Evolutionary conservation across 1,140 invertebrate genomes (phyloP).

Genomic region (Drosophila pseudoobscura): DNA sequence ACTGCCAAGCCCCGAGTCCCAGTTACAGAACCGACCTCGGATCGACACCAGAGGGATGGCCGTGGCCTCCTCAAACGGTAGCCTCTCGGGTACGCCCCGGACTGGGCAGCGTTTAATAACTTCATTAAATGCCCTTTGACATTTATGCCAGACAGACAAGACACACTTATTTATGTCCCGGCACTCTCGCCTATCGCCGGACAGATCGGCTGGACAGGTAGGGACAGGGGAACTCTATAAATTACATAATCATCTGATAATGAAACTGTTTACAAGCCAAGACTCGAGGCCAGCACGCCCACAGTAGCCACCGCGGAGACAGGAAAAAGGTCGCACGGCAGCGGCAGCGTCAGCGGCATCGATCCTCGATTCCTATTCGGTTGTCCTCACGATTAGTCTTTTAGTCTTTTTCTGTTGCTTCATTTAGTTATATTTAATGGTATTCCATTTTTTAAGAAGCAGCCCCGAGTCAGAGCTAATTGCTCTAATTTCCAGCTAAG

Average conservation of each 20-base stretch:
- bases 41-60: neutral
- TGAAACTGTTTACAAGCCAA: slow-evolving; percentile 76
- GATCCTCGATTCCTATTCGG: slow-evolving; percentile 26
- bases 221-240: slow-evolving; percentile 55
- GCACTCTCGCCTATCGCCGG: slow-evolving; percentile 31
- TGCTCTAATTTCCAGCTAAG: slow-evolving; percentile 78
- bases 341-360: slow-evolving; percentile 31
- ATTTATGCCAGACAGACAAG: slow-evolving; percentile 53
- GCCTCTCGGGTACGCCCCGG: slow-evolving; percentile 19
- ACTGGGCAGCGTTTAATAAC: slow-evolving; percentile 71
- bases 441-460: slow-evolving; percentile 59
- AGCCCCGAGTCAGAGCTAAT: slow-evolving; percentile 56
- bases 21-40: slow-evolving; percentile 20
- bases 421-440: slow-evolving; percentile 37
- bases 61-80: slow-evolving; percentile 46
- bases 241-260: slow-evolving; percentile 78
- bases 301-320: slow-evolving; percentile 57
- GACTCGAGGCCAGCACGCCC: slow-evolving; percentile 56
- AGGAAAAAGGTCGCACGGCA: slow-evolving; percentile 22
- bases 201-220: slow-evolving; percentile 46
- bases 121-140: slow-evolving; percentile 82
- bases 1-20: slow-evolving; percentile 4
- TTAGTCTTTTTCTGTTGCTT: neutral
- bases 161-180: slow-evolving; percentile 39
- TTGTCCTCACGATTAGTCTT: slow-evolving; percentile 36